A percentile compares a stretch with the other conserved stretches of the same genome.
These are phyloP conservation scores for Triops longicaudatus DNA, from an alignment of 1,140 invertebrate species.

Conservation along the genomic window DNA sequence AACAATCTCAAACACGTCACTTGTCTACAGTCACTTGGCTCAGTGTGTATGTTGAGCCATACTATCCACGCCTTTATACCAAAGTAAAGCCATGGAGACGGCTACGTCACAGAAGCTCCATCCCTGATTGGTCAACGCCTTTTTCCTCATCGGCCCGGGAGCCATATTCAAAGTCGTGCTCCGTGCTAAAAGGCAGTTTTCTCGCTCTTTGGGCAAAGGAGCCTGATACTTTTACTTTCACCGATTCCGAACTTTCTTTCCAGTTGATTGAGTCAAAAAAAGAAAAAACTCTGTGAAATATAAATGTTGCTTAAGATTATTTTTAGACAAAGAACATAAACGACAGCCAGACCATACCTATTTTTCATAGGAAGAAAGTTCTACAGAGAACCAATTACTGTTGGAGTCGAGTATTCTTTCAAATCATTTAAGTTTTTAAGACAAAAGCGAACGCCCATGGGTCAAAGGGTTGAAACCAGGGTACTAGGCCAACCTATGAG, in stretches of 20 bases:
- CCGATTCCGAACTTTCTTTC: neutral
- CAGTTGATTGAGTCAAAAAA: neutral
- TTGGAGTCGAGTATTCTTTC: too few species aligned
- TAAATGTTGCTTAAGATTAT: too few species aligned
- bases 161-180: conserved; percentile 7
- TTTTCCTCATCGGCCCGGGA: neutral
- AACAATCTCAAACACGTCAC: neutral
- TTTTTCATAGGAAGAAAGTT: too few species aligned
- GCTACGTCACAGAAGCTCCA: neutral
- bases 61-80: neutral
- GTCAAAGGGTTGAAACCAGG: neutral
- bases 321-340: too few species aligned
- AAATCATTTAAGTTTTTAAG: too few species aligned
- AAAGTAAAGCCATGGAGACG: neutral
- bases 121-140: neutral
- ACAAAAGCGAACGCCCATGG: neutral
- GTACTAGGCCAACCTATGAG: neutral
- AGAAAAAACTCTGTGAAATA: too few species aligned
- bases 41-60: neutral
- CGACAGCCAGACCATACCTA: too few species aligned
- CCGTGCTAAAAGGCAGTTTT: neutral
- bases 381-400: too few species aligned
- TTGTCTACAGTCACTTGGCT: neutral
- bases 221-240: neutral
- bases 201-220: neutral